A percentile compares a stretch with the other conserved stretches of the same genome.
Conservation (phyloP, 1,140 invertebrate genomes). For the Drosophila navojoa region DNA sequence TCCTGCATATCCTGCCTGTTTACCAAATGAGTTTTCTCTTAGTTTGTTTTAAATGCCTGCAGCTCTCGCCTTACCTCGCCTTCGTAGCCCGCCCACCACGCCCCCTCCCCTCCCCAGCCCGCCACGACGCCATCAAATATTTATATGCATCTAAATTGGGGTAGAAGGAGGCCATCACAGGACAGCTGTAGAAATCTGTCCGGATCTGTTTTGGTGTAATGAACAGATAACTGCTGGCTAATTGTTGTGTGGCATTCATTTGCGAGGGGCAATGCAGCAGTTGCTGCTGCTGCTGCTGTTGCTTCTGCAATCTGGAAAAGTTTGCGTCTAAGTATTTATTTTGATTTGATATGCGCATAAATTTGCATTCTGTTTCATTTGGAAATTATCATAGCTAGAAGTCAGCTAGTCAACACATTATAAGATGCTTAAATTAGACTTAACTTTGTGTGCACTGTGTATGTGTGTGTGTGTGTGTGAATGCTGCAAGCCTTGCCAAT, state of each 20-base stretch:
- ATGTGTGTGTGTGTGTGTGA: too few relatives aligned
- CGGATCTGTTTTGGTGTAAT: conserved; percentile 54
- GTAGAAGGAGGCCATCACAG: neutral
- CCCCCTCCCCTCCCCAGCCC: neutral
- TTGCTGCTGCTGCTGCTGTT: neutral
- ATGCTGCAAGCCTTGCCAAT: neutral
- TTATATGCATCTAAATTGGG: conserved; percentile 23
- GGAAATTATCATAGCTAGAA: conserved; percentile 6
- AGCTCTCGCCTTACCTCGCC: conserved; percentile 8
- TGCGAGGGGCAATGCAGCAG: neutral
- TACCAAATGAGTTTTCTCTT: conserved; percentile 76
- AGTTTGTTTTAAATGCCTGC: conserved; percentile 67
- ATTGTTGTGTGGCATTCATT: conserved; percentile 49
- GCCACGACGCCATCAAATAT: neutral
- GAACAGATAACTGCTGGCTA: conserved; percentile 78
- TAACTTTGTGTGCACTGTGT: too few relatives aligned
- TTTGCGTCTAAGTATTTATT: conserved; percentile 17
- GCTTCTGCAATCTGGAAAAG: neutral
- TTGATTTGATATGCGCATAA: conserved; percentile 22
- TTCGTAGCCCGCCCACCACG: neutral
- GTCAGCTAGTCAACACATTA: conserved; percentile 4
- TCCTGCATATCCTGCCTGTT: conserved; percentile 75
- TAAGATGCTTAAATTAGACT: neutral
- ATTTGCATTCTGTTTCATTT: conserved; percentile 15
- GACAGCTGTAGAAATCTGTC: conserved; percentile 17